phyloP scores from a whole-genome alignment of 2,888 invertebrate genomes.

The Metalampra italica region DNA sequence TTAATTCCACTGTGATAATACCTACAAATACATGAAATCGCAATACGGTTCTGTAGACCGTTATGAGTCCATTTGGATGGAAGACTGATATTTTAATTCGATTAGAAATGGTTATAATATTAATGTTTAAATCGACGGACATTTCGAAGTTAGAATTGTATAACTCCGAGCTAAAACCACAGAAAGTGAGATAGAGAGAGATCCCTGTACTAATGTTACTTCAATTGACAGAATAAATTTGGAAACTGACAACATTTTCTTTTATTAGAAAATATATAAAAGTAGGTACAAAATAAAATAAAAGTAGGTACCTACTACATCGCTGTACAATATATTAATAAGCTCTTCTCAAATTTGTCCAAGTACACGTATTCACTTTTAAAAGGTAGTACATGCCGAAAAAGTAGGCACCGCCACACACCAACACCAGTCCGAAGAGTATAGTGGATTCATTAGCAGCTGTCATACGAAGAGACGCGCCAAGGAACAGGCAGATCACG shows the following conservation, averaged over 20 bases:
- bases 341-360: constrained; percentile 32
- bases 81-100: no score
- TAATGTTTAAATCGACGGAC: no score
- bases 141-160: no score
- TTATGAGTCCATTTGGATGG: no score
- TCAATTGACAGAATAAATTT: background rate
- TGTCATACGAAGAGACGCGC: constrained; percentile 37
- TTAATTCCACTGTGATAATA: no score
- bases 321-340: background rate
- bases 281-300: background rate
- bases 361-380: constrained; percentile 25
- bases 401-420: constrained; percentile 33
- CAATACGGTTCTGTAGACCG: no score
- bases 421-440: constrained; percentile 26
- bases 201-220: background rate
- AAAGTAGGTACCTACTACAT: background rate
- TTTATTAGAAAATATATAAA: background rate
- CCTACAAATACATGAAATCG: no score
- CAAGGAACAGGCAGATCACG: constrained; percentile 36
- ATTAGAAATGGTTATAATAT: no score
- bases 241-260: background rate
- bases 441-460: constrained; percentile 29
- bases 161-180: background rate
- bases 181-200: background rate
- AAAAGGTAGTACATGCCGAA: constrained; percentile 33